Conservation (phyloP, 2,113 vertebrate species). For the Pan troglodytes region NHGRI_mPanTro3-v2.1_pri NC_072402.2:108498001-108498500, state of each 20-base stretch:
- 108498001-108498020: neutral
- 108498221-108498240: slow-evolving; percentile 1
- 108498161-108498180: neutral
- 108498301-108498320: neutral
- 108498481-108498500: neutral
- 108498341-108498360: neutral
- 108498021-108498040: neutral
- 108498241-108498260: slow-evolving; percentile 17
- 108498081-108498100: slow-evolving; percentile 3
- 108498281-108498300: neutral
- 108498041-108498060: neutral
- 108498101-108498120: slow-evolving; percentile 11
- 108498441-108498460: slow-evolving; percentile 20
- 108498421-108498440: neutral
- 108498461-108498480: neutral
- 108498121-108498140: neutral
- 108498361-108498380: neutral
- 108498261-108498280: slow-evolving; percentile 40
- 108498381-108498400: neutral
- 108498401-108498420: neutral
- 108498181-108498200: slow-evolving; percentile 19
- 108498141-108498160: slow-evolving; percentile 4
- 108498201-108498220: neutral
- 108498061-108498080: slow-evolving; percentile 29
- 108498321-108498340: slow-evolving; percentile 39